Percentiles rank a stretch among this genome's conserved stretches.
phyloP scores from a whole-genome alignment of 2,888 invertebrate genomes.

The Laspeyria flexula region DNA sequence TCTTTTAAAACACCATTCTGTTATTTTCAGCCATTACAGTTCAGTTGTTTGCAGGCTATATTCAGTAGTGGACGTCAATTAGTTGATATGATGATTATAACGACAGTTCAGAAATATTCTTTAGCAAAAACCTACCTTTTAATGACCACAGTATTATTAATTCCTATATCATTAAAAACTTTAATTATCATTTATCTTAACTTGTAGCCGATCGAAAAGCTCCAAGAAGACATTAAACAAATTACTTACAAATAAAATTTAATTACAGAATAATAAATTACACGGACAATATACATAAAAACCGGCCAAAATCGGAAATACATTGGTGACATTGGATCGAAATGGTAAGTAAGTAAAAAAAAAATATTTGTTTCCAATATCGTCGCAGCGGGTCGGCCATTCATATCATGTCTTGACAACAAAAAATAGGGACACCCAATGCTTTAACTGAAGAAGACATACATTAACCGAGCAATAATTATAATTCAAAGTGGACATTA shows the following conservation, averaged over 20 bases:
- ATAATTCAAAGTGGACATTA: constrained; percentile 82
- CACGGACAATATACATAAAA: constrained; percentile 20
- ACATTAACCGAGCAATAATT: constrained; percentile 80
- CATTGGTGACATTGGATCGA: constrained; percentile 34
- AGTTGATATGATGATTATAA: no score
- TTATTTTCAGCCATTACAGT: no score
- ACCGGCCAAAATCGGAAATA: constrained; percentile 43
- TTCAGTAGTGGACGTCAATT: no score
- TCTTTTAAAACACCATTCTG: no score
- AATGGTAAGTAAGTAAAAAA: constrained; percentile 26
- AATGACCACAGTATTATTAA: no score
- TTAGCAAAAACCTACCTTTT: no score
- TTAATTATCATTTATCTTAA: not conserved
- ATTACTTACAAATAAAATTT: constrained; percentile 22
- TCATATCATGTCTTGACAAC: constrained; percentile 67
- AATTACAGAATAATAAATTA: constrained; percentile 26
- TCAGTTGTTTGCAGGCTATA: no score
- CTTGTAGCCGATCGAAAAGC: not conserved
- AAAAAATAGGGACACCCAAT: constrained; percentile 81
- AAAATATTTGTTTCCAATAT: constrained; percentile 65
- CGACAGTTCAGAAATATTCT: no score
- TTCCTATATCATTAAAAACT: not conserved
- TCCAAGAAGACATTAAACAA: constrained; percentile 7
- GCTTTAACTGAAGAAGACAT: constrained; percentile 82
- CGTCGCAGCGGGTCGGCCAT: constrained; percentile 70